Percentiles rank a stretch among this genome's conserved stretches.
These are phyloP conservation scores for Plecturocebus donacophilus DNA, from an alignment of 2,113 vertebrate genomes.

Conservation along the genomic window DNA sequence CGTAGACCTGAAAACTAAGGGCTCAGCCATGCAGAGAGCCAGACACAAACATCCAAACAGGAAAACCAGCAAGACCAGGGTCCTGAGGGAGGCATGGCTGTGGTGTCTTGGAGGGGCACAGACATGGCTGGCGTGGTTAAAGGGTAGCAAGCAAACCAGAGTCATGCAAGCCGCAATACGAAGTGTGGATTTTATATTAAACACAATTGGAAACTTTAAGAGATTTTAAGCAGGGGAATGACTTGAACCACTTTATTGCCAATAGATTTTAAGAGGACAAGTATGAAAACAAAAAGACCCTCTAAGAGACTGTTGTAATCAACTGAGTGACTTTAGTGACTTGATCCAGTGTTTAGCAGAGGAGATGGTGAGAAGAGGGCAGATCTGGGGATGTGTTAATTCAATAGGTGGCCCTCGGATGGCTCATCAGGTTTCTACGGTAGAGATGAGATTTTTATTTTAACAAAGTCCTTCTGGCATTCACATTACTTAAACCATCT, in stretches of 20 bases:
- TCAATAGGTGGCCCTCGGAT: not conserved
- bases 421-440: no score
- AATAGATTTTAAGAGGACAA: not conserved
- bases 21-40: not conserved
- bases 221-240: not conserved
- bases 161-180: not conserved
- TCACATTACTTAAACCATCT: not conserved
- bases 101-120: not conserved
- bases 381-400: not conserved
- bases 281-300: not conserved
- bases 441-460: not conserved
- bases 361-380: not conserved
- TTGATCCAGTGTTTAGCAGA: not conserved
- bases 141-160: not conserved
- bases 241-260: not conserved
- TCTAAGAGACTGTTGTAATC: not conserved
- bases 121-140: not conserved
- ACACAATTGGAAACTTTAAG: not conserved
- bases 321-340: not conserved
- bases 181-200: not conserved
- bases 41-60: not conserved
- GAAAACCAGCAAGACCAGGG: not conserved
- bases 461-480: not conserved
- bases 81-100: not conserved
- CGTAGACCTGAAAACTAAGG: not conserved